Base-by-base conservation (phyloP, 23 tunicate species). In the Ciona savignyi region DNA sequence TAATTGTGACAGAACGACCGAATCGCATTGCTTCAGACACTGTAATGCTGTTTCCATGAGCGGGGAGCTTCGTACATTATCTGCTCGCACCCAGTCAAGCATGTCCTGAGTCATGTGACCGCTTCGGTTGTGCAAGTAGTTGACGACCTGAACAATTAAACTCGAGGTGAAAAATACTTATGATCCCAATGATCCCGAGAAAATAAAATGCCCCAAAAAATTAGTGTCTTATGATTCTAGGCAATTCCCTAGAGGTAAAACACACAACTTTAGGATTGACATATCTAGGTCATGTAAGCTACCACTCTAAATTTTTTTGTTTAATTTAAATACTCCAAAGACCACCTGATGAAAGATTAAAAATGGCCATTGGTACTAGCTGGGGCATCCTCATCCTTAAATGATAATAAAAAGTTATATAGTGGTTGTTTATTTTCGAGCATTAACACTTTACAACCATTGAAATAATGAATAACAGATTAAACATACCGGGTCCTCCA, bases 401-500 rank as follows among this genome's bases (percentile, higher is more conserved):
- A n/a, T n/a, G n/a, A n/a, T n/a, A n/a, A n/a, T n/a, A n/a, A n/a
- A n/a, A n/a, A n/a, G n/a, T n/a, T n/a, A n/a, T n/a, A n/a, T n/a
- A n/a, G n/a, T n/a, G n/a, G n/a, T n/a, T n/a, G n/a, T n/a, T n/a
- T n/a, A n/a, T n/a, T n/a, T n/a, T n/a, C n/a, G n/a, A n/a, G n/a
- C n/a, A n/a, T n/a, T n/a, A n/a, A 24, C 15, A 11, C 26, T 19
- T 22, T 19, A 19, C 24, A n/a, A 19, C 26, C 26, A 65, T 65
- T n/a, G n/a, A n/a, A n/a, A n/a, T n/a, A n/a, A 21, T 26, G 19
- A 29, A 70, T 29, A 20, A 9, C 15, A 27, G 60, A 25, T 22
- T 4, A 48, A 68, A 42, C 97, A 62, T 70, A 90, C 97, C 63
- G 97, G 85, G 22, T 72, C 69, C 71, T 90, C 97, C 26, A 79